These are phyloP conservation scores for Cerastis leucographa DNA, from an alignment of 2,888 invertebrate genomes.

Conservation along the genomic window DNA sequence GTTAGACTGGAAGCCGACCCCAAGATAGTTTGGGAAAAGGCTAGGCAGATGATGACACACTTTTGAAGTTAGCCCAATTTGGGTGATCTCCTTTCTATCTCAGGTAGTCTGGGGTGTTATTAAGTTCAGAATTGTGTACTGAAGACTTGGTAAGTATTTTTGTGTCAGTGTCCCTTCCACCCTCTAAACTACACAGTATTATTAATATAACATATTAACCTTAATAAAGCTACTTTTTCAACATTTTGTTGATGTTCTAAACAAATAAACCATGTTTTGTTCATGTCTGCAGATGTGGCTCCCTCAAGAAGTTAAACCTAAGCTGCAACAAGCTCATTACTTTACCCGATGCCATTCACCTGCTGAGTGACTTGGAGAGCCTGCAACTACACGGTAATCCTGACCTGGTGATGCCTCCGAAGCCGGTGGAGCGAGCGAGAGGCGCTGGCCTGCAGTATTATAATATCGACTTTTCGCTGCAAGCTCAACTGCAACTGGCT, in stretches of 20 bases:
- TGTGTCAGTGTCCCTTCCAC: no score
- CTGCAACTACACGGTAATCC: constrained; percentile 98
- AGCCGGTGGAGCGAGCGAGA: constrained; percentile 95
- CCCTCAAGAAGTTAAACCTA: constrained; percentile 97
- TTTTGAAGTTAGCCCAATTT: no score
- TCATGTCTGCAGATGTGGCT: constrained; percentile 94
- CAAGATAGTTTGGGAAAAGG: no score
- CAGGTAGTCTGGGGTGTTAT: no score
- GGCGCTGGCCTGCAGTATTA: constrained; percentile 97
- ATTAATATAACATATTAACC: neutral
- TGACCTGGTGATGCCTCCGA: constrained; percentile 98
- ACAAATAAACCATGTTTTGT: neutral
- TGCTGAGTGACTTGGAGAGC: constrained; percentile 96
- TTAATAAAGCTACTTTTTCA: no score
- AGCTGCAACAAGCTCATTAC: constrained; percentile 98
- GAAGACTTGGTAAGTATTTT: no score
- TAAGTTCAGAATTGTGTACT: no score
- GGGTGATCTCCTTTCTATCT: no score
- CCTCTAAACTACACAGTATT: neutral
- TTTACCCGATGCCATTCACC: constrained; percentile 98
- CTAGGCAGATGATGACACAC: no score
- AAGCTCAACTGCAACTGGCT: constrained; percentile 97
- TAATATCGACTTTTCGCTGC: constrained; percentile 99
- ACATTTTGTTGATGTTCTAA: neutral
- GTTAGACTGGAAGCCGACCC: no score